phyloP scores from a whole-genome alignment of 2,797 vertebrate genomes.

The Calcarius lapponicus region DNA sequence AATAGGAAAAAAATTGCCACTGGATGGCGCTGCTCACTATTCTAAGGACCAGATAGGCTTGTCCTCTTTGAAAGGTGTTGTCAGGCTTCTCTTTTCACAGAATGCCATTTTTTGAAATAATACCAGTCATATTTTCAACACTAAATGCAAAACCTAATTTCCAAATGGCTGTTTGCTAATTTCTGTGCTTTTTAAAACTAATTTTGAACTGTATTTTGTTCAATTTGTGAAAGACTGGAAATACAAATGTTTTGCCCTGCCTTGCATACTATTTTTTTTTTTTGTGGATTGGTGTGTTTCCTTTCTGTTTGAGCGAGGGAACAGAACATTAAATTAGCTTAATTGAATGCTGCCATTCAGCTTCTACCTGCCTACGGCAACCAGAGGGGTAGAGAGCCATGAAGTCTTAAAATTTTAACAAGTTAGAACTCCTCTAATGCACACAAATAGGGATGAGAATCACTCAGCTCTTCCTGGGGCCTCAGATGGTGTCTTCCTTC shows the following conservation, averaged over 20 bases:
- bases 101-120: not conserved
- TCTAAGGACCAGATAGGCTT: not conserved
- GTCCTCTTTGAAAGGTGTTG: not conserved
- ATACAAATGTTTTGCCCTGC: not conserved
- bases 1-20: conserved; percentile 25
- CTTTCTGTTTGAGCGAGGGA: not conserved
- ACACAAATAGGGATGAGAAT: not conserved
- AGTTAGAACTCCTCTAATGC: not conserved
- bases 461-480: not conserved
- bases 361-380: conserved; percentile 15
- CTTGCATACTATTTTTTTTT: not conserved
- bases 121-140: not conserved
- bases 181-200: not conserved
- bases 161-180: not conserved
- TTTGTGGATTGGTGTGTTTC: not conserved
- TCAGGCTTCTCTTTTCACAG: not conserved
- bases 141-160: not conserved
- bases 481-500: not conserved
- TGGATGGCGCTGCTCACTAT: conserved; percentile 63
- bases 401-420: conserved; percentile 53
- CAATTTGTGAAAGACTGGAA: not conserved
- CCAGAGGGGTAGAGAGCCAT: not conserved
- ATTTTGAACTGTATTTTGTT: not conserved
- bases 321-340: conserved; percentile 53
- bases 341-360: conserved; percentile 41